These are phyloP conservation scores for Tenebrosternarchus preto DNA, from an alignment of 2,113 vertebrate species.

Conservation along the genomic window DNA sequence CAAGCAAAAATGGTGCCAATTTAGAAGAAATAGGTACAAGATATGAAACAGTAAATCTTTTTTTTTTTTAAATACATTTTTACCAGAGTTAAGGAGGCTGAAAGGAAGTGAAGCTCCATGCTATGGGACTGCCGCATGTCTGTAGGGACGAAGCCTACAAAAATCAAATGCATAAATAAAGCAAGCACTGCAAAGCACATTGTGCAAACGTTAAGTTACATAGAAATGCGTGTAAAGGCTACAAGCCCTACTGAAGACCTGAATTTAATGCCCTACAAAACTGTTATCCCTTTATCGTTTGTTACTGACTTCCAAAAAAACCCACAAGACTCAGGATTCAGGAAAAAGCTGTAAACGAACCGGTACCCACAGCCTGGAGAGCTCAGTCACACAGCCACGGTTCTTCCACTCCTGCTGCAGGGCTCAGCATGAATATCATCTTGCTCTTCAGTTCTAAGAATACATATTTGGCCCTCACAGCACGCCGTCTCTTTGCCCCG, in stretches of 20 bases:
- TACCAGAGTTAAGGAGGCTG: too few species aligned
- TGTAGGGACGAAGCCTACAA: background rate
- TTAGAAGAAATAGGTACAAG: too few species aligned
- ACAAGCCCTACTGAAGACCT: background rate
- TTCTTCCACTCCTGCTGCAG: background rate
- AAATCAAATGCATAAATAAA: background rate
- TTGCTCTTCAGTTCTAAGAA: background rate
- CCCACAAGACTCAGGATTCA: background rate
- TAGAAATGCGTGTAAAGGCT: background rate
- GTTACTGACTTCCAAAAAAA: background rate
- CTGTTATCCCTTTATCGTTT: background rate
- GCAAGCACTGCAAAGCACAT: background rate
- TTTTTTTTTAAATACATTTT: too few species aligned
- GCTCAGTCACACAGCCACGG: background rate
- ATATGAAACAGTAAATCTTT: too few species aligned
- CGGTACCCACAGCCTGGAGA: background rate
- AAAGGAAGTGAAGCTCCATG: too few species aligned
- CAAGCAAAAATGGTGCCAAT: too few species aligned
- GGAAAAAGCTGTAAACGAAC: constrained; percentile 5
- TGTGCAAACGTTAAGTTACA: background rate
- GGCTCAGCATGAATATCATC: background rate
- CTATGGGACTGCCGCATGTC: too few species aligned
- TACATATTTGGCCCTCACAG: too few species aligned
- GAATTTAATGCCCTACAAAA: background rate
- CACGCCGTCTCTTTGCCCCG: too few species aligned